Evolutionary conservation across 2,113 vertebrate genomes (phyloP).

Genomic region (Carassius gibelio): DNA sequence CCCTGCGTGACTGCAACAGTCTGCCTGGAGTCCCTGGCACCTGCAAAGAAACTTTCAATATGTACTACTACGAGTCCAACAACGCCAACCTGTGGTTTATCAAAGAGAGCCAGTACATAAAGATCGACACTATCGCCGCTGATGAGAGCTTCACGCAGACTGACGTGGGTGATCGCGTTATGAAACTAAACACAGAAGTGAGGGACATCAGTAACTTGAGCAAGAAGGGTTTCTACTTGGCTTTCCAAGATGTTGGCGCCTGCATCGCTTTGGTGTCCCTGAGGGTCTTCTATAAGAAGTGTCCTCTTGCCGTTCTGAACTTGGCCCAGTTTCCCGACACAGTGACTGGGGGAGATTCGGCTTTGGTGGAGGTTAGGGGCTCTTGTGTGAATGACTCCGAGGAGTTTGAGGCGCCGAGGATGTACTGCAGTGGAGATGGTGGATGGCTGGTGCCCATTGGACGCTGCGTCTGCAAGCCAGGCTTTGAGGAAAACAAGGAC

Average conservation of each 20-base stretch:
- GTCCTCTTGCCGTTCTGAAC: slow-evolving; percentile 79
- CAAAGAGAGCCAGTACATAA: slow-evolving; percentile 82
- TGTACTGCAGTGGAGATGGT: slow-evolving; percentile 85
- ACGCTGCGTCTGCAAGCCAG: slow-evolving; percentile 81
- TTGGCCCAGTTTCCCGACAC: slow-evolving; percentile 82
- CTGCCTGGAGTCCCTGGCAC: slow-evolving; percentile 81
- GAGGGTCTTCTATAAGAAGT: slow-evolving; percentile 84
- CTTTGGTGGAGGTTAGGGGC: slow-evolving; percentile 82
- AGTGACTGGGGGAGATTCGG: slow-evolving; percentile 81
- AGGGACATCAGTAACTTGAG: slow-evolving; percentile 81
- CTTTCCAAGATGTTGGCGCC: slow-evolving; percentile 83
- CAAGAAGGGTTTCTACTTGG: slow-evolving; percentile 84
- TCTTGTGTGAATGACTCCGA: slow-evolving; percentile 80
- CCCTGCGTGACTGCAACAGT: slow-evolving; percentile 84
- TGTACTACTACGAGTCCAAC: slow-evolving; percentile 84
- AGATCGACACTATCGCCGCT: slow-evolving; percentile 84
- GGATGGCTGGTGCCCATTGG: slow-evolving; percentile 86
- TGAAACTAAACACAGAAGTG: slow-evolving; percentile 85
- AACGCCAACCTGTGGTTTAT: slow-evolving; percentile 81
- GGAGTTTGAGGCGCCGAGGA: slow-evolving; percentile 82
- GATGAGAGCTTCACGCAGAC: slow-evolving; percentile 86
- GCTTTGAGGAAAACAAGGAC: slow-evolving; percentile 82
- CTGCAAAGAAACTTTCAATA: slow-evolving; percentile 87
- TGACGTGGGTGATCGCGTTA: slow-evolving; percentile 82
- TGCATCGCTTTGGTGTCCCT: slow-evolving; percentile 84